Evolutionary conservation across 2,113 vertebrate genomes (phyloP).

Genomic region (Platysternon megacephalum): DNA sequence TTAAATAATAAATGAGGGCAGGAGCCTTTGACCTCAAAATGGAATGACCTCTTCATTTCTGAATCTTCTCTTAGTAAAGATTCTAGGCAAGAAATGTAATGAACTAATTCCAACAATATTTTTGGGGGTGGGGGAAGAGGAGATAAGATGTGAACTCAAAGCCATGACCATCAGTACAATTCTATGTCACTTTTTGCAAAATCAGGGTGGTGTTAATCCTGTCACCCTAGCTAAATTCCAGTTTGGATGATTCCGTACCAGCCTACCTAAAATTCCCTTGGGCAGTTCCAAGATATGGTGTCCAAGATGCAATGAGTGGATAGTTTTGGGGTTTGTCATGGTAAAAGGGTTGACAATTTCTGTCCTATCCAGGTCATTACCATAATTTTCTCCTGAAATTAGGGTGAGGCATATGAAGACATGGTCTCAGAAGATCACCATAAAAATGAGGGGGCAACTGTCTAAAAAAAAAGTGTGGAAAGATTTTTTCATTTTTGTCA

Average conservation of each 20-base stretch:
- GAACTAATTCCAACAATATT: neutral
- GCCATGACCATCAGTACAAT: neutral
- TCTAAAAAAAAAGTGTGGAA: neutral
- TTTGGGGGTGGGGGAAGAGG: neutral
- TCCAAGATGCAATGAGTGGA: neutral
- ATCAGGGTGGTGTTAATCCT: neutral
- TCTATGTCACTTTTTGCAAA: neutral
- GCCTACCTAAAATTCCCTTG: neutral
- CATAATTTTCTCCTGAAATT: neutral
- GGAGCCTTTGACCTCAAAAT: neutral
- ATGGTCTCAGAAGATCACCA: neutral
- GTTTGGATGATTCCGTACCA: neutral
- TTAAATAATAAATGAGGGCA: conserved; percentile 62
- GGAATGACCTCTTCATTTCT: neutral
- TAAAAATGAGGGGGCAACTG: neutral
- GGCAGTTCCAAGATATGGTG: neutral
- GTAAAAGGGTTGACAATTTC: neutral
- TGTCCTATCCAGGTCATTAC: neutral
- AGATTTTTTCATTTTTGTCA: neutral
- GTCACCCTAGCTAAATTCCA: neutral
- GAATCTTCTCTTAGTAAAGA: neutral
- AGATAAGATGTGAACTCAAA: neutral
- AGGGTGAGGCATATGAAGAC: neutral
- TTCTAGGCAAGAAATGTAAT: neutral
- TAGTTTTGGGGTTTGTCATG: neutral